Evolutionary conservation across 2,113 vertebrate genomes (phyloP).

Genomic region (Phocoena phocoena): DNA sequence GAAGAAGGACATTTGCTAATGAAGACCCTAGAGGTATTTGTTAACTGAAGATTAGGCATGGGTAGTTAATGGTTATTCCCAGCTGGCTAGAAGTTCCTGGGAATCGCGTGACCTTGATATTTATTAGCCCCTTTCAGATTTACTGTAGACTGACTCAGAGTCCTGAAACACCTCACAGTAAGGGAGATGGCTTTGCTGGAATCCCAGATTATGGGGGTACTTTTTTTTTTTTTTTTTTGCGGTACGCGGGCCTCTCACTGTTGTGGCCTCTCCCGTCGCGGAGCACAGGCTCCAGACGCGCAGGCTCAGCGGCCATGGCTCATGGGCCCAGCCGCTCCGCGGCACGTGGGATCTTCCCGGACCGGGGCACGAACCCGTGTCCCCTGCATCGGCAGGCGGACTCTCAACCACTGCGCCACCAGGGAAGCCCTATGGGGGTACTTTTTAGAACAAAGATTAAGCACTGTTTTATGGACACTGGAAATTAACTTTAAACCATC

Average conservation of each 20-base stretch:
- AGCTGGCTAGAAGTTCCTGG: conserved; percentile 78
- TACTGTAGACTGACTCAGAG: background rate
- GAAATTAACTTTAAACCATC: background rate
- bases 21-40: conserved; percentile 66
- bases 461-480: background rate
- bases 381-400: too few relatives aligned
- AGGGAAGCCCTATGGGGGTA: background rate
- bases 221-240: background rate
- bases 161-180: background rate
- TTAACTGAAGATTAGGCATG: conserved; percentile 76
- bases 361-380: too few relatives aligned
- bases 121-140: conserved; percentile 66
- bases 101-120: conserved; percentile 78
- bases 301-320: too few relatives aligned
- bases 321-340: too few relatives aligned
- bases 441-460: background rate
- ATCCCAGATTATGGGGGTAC: background rate
- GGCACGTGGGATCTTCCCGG: too few relatives aligned
- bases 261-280: too few relatives aligned
- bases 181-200: background rate
- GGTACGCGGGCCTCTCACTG: too few relatives aligned
- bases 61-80: conserved; percentile 63
- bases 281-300: too few relatives aligned
- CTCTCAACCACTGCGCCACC: too few relatives aligned
- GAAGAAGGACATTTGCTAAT: conserved; percentile 71